A percentile compares a stretch with the other conserved stretches of the same genome.
phyloP scores from a whole-genome alignment of 2,888 invertebrate genomes.

The Pasiphila rectangulata region DNA sequence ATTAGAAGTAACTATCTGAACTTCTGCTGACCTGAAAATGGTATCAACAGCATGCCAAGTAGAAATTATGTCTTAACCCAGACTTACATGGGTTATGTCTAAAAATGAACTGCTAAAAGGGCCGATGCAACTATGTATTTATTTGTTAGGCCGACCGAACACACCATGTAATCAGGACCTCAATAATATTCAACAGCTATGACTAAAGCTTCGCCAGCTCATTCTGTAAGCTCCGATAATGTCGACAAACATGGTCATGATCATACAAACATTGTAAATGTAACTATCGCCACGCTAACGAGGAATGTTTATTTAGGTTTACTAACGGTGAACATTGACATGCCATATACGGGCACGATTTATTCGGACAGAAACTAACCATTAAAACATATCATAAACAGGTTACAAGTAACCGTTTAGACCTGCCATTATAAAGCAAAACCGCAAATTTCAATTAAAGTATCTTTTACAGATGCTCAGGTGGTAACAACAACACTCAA shows the following conservation, averaged over 20 bases:
- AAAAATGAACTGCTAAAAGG: no score
- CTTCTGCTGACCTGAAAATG: no score
- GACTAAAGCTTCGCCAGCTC: constrained; percentile 22
- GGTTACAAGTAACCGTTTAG: no score
- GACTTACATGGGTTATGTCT: no score
- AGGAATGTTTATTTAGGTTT: not conserved
- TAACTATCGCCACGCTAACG: constrained; percentile 2
- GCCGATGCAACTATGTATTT: not conserved
- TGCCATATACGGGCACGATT: not conserved
- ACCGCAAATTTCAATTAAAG: no score
- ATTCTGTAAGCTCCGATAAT: constrained; percentile 16
- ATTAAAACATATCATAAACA: no score
- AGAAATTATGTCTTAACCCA: no score
- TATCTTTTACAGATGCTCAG: no score
- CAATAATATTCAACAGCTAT: constrained; percentile 18
- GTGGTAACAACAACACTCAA: no score
- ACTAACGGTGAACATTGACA: not conserved
- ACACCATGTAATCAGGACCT: not conserved
- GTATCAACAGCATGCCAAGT: no score
- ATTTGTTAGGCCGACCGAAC: not conserved
- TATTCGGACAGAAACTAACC: not conserved
- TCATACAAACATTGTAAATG: constrained; percentile 8
- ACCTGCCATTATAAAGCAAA: not conserved
- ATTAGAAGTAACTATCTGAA: no score
- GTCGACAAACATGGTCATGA: constrained; percentile 9